Evolutionary conservation across 2,113 vertebrate genomes (phyloP).

Genomic region (Onychorhynchus coronatus): DNA sequence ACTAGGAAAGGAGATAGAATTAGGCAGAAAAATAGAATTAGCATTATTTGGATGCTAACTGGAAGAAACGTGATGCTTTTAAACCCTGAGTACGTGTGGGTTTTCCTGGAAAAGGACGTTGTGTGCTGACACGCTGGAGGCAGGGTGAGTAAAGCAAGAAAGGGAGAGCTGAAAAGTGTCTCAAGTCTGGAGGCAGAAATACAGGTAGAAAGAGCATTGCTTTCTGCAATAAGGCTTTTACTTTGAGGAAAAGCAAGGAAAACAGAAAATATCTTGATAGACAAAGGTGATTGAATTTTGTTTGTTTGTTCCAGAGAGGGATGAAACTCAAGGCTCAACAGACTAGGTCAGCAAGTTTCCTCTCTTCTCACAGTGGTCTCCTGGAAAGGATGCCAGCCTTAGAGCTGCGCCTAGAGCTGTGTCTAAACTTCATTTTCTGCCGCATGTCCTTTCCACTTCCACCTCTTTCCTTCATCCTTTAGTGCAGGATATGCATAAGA

Average conservation of each 20-base stretch:
- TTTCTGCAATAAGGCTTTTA: not conserved
- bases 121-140: not conserved
- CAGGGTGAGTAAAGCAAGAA: not conserved
- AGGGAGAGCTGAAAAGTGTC: not conserved
- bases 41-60: not conserved
- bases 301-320: not conserved
- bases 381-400: not conserved
- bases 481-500: not conserved
- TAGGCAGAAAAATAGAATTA: conserved; percentile 7
- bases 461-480: not conserved
- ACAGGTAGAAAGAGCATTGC: not conserved
- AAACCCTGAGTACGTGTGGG: not conserved
- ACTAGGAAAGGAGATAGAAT: not conserved
- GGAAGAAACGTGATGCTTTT: not conserved
- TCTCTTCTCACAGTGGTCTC: not conserved
- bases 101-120: not conserved
- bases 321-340: not conserved
- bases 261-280: conserved; percentile 27
- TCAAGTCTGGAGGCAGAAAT: not conserved
- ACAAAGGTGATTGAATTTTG: not conserved
- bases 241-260: not conserved
- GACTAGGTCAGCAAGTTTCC: not conserved
- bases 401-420: too few relatives aligned
- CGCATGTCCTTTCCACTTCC: not conserved
- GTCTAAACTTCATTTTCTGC: not conserved